Conservation (phyloP, 2,888 invertebrate genomes). For the Sinotaia quadrata region DNA sequence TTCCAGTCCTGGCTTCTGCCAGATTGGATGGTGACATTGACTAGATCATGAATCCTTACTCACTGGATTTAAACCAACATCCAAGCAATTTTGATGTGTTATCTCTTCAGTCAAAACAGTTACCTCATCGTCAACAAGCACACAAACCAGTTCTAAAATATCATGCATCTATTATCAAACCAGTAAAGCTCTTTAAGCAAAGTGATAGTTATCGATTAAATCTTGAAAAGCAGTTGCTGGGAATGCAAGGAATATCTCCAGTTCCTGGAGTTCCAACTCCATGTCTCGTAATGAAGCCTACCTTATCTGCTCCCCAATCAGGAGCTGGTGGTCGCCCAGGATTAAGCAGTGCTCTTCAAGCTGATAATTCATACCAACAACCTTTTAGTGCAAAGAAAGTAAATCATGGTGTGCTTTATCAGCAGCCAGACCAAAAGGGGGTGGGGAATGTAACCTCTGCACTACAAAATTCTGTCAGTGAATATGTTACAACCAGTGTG, state of each 20-base stretch:
- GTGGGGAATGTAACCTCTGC: too few relatives aligned
- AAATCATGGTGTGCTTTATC: constrained; percentile 47
- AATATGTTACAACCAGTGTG: not conserved
- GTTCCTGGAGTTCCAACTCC: too few relatives aligned
- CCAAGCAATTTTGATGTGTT: constrained; percentile 55
- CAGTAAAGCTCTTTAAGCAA: constrained; percentile 47
- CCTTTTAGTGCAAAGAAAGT: constrained; percentile 67
- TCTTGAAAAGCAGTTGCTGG: too few relatives aligned
- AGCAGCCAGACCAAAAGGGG: too few relatives aligned
- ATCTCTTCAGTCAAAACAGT: constrained; percentile 61
- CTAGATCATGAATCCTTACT: not conserved
- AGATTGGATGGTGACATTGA: not conserved
- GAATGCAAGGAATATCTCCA: too few relatives aligned
- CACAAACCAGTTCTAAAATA: constrained; percentile 62
- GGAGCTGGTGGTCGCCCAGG: too few relatives aligned
- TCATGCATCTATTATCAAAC: constrained; percentile 51
- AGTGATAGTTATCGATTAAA: too few relatives aligned
- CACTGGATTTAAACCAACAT: constrained; percentile 42
- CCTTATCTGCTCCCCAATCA: too few relatives aligned
- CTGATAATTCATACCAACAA: constrained; percentile 57
- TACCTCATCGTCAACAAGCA: constrained; percentile 58
- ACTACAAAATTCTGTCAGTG: too few relatives aligned
- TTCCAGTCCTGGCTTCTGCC: not conserved
- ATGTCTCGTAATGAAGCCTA: too few relatives aligned
- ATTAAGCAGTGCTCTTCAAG: too few relatives aligned